Percentiles rank a stretch among this genome's conserved stretches.
phyloP scores from a whole-genome alignment of 2,113 vertebrate species.

The Anser cygnoides region DNA sequence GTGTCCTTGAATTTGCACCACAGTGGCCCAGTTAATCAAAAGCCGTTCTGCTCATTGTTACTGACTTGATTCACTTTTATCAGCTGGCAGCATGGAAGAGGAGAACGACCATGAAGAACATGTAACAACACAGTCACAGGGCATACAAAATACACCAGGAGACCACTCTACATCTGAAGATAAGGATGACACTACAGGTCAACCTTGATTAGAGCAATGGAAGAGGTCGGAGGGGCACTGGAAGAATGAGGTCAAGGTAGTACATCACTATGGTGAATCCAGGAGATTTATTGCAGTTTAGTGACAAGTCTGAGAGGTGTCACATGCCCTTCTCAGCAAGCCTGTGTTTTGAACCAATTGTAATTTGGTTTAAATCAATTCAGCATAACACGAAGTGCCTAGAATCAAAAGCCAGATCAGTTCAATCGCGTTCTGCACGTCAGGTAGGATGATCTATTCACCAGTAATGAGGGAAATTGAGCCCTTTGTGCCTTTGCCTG shows the following conservation, averaged over 20 bases:
- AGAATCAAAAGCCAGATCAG: neutral
- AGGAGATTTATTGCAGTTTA: slow-evolving; percentile 67
- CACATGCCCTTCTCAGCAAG: neutral
- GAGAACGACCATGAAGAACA: neutral
- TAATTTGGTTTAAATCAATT: neutral
- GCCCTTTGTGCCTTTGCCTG: neutral
- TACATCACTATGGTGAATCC: slow-evolving; percentile 20
- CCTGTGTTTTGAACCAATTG: neutral
- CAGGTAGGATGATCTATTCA: slow-evolving; percentile 23
- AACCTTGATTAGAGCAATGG: neutral
- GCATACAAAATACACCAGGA: neutral
- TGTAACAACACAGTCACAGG: slow-evolving; percentile 3
- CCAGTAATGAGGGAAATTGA: neutral
- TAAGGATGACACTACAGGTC: neutral
- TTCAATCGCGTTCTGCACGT: neutral
- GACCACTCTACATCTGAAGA: neutral
- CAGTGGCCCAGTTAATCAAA: neutral
- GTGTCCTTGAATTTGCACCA: neutral
- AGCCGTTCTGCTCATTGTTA: neutral
- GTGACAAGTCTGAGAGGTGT: slow-evolving; percentile 56
- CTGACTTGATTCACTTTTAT: neutral
- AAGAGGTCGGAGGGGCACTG: neutral
- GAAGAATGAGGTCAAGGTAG: neutral
- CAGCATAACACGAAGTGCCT: neutral
- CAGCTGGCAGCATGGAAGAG: neutral